Conservation (phyloP, 2,797 vertebrate genomes). For the Argentina silus region DNA sequence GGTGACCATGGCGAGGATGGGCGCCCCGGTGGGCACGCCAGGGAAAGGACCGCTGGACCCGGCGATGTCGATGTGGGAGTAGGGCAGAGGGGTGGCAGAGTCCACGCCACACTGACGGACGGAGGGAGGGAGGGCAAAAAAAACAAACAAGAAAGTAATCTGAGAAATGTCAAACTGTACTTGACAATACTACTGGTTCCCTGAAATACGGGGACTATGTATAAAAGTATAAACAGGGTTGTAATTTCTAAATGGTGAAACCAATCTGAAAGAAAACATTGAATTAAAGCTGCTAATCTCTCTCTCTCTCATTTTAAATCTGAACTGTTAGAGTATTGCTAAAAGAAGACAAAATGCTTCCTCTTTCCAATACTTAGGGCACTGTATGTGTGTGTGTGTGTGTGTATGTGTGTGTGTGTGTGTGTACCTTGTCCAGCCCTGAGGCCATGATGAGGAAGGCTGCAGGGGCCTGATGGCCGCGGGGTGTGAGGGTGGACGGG, state of each 20-base stretch:
- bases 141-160: not conserved
- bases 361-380: not conserved
- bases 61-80: constrained; percentile 84
- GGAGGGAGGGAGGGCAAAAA: not conserved
- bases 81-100: constrained; percentile 73
- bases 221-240: no score
- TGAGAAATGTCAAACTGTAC: no score
- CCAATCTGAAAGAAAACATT: no score
- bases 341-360: no score
- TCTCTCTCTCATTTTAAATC: no score
- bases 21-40: constrained; percentile 81
- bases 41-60: constrained; percentile 85
- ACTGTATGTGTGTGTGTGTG: not conserved
- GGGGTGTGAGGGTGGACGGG: constrained; percentile 78
- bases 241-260: no score
- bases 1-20: constrained; percentile 80
- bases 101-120: constrained; percentile 77
- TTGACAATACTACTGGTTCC: no score
- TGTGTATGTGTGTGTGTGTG: constrained; percentile 11
- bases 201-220: no score
- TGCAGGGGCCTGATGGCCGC: constrained; percentile 83
- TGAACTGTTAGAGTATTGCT: no score
- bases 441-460: constrained; percentile 86
- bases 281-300: no score
- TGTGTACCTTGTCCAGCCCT: constrained; percentile 79